Evolutionary conservation across 2,888 invertebrate species (phyloP), one percentile per base, ranked within the genome.

Genomic region (Zelleria hepariella): DNA sequence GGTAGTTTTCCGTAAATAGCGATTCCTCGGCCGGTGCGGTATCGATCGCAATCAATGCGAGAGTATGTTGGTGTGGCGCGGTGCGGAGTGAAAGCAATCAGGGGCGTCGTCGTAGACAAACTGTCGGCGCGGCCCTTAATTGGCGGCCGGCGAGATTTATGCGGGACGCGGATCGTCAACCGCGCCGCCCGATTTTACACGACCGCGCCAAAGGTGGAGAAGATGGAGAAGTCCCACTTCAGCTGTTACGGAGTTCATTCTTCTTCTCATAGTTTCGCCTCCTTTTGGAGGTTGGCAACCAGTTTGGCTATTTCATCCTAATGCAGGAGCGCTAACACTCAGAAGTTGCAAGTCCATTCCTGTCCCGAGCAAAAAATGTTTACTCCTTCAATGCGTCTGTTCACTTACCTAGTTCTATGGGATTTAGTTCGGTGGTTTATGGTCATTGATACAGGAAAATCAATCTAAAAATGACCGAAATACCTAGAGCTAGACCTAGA

Each of bases 131-230:
- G 79, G 76, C 69, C 82, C 86, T 83, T 89, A 88, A 88, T 89
- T 89, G 88, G 88, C 85, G 87, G 88, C 86, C 82, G 78, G 71
- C 63, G 80, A 87, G 88, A 88, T 89, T 88, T 88, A 89, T 88
- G 85, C 85, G 83, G 80, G 73, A 78, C 74, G 78, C 77, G 78
- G 79, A 74, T 79, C 85, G 80, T 82, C 82, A 81, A 77, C 74
- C 74, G 77, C 75, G 32, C 67, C 25, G 74, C 75, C 67, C 76
- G 75, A 74, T 75, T 73, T 70, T 70, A 66, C 67, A 66, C 67
- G 68, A 70, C 74, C 74, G 68, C 62, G 25, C 25, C 25, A 48
- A 0, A 42, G 32, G 15, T 32, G 10, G 4, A 15, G 10, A 15
- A 2, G 1, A 42, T 4, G 4, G 32, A 42, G 15, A 42, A 42